Base-by-base conservation (phyloP, 1,140 invertebrate species). In the Papilio xuthus region DNA sequence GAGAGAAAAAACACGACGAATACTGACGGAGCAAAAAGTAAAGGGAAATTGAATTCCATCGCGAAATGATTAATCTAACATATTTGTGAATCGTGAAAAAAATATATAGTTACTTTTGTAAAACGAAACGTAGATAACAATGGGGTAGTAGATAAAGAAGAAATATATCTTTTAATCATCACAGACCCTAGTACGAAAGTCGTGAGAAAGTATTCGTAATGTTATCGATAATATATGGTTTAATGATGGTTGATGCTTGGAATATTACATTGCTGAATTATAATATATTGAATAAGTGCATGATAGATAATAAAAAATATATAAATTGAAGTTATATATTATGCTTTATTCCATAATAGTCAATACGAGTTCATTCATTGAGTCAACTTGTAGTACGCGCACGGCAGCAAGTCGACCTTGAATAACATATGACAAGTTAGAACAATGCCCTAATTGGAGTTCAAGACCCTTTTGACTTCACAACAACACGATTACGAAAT, bases 401-500 rank as follows among this genome's bases (percentile, higher is more conserved):
- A 42, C 74, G 53, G 23, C 53, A 63, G n/a, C 53, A 53, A 60
- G 28, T 18, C 56, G 42, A 76, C 74, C 74, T 76, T 76, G 74
- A 60, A 60, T 76, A 37, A 76, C 74, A 76, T 73, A 73, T 60
- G 74, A 76, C 74, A 76, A 47, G 74, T 76, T 60, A 76, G 74
- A 76, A 76, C 74, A 76, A 76, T 76, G 74, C 74, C 74, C 74
- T 76, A 76, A 76, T 76, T 76, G 23, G 50, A 60, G 74, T 56
- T 76, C 74, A 76, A 75, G 32, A 73, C 32, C 47, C 73, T 42
- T 75, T 73, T 37, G 32, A 56, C 37, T 75, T 75, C 73, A 75
- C 47, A 73, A 41, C 69, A 71, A 47, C 69, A 20, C 20, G 42
- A 42, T 73, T 73, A 73, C 71, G 71, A 37, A 37, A 70, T n/a